Percentiles rank a stretch among this genome's conserved stretches.
These are phyloP conservation scores for Serrognathus titanus DNA, from an alignment of 2,888 invertebrate species.

Conservation along the genomic window DNA sequence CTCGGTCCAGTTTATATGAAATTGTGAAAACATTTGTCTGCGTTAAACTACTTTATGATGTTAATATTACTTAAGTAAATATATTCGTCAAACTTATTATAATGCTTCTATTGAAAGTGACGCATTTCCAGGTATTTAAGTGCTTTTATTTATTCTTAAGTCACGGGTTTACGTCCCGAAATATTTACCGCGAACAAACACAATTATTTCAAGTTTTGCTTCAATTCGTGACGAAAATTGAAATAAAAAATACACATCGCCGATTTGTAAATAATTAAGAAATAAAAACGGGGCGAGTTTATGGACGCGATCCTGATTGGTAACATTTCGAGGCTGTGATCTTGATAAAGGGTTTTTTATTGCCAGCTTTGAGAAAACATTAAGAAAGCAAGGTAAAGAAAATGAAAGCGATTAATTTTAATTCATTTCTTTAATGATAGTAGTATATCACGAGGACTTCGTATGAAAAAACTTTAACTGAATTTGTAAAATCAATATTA, in stretches of 20 bases:
- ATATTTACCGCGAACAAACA: too few relatives aligned
- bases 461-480: background rate
- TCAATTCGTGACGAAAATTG: constrained; percentile 13
- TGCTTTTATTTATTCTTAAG: too few relatives aligned
- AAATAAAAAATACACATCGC: background rate
- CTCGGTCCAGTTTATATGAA: too few relatives aligned
- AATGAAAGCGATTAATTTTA: constrained; percentile 18
- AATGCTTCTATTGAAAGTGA: too few relatives aligned
- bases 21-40: too few relatives aligned
- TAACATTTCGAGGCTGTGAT: constrained; percentile 14
- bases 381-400: constrained; percentile 17
- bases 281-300: background rate
- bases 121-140: too few relatives aligned
- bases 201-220: too few relatives aligned
- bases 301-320: background rate
- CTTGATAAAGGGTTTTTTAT: constrained; percentile 22
- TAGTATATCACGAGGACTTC: constrained; percentile 1
- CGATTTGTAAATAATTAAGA: constrained; percentile 2
- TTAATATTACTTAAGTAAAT: too few relatives aligned
- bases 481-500: background rate
- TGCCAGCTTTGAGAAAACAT: constrained; percentile 17
- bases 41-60: too few relatives aligned
- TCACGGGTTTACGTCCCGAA: too few relatives aligned
- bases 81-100: too few relatives aligned
- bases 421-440: constrained; percentile 11